Evolutionary conservation across 2,888 invertebrate species (phyloP).

Genomic region (Xestoiulus laeticollis): DNA sequence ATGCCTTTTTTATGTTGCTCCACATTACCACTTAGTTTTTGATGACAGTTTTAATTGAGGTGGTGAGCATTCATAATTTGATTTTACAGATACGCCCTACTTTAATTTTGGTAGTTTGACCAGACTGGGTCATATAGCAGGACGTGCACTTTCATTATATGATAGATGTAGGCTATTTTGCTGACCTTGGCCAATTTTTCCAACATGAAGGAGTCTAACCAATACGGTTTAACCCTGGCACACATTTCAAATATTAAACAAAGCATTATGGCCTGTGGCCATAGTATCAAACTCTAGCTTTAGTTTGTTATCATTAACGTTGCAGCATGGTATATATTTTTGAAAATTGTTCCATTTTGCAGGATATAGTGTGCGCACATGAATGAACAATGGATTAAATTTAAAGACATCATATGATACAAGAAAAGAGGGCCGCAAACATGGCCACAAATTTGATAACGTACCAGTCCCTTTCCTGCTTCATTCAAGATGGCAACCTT

Average conservation of each 20-base stretch:
- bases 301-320: neutral
- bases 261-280: neutral
- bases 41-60: slow-evolving; percentile 37
- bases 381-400: neutral
- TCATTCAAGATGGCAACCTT: slow-evolving; percentile 50
- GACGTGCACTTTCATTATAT: neutral
- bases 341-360: neutral
- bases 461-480: slow-evolving; percentile 48
- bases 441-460: slow-evolving; percentile 51
- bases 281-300: neutral
- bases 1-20: neutral
- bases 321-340: neutral
- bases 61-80: slow-evolving; percentile 32
- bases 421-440: neutral
- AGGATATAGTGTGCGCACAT: neutral
- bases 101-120: neutral
- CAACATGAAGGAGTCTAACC: neutral
- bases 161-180: neutral
- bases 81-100: slow-evolving; percentile 7
- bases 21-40: neutral
- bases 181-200: slow-evolving; percentile 12
- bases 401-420: neutral
- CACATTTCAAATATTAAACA: slow-evolving; percentile 11
- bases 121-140: neutral
- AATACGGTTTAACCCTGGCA: slow-evolving; percentile 17